These are phyloP conservation scores for Aphis craccivora DNA, from an alignment of 1,140 invertebrate species.

Conservation along the genomic window DNA sequence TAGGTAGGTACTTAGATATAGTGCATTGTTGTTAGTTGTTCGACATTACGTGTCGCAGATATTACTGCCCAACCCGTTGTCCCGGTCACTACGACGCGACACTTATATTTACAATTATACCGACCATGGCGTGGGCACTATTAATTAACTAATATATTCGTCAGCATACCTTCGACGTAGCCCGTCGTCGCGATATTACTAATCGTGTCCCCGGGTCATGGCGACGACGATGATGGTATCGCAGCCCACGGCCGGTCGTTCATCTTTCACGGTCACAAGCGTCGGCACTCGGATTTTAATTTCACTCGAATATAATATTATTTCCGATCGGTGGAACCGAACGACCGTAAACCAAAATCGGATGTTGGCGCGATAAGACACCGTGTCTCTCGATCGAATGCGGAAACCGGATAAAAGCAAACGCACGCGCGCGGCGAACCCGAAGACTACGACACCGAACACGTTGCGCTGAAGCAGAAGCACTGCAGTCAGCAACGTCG, in stretches of 20 bases:
- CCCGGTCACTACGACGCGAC: background rate
- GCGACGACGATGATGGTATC: background rate
- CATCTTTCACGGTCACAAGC: background rate
- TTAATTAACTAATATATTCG: background rate
- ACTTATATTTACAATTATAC: background rate
- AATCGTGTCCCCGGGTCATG: background rate
- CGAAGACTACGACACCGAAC: background rate
- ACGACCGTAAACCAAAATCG: background rate
- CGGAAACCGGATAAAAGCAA: background rate
- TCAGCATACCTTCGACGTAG: background rate
- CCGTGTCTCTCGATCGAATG: background rate
- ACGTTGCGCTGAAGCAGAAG: background rate
- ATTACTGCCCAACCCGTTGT: background rate
- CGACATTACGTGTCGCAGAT: background rate
- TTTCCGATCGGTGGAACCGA: background rate
- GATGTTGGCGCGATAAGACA: background rate
- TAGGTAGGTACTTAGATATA: too few species aligned
- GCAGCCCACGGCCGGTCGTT: background rate
- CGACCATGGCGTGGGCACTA: background rate
- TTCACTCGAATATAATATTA: background rate
- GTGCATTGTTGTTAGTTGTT: background rate
- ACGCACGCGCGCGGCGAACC: background rate
- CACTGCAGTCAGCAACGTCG: background rate
- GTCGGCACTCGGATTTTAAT: background rate
- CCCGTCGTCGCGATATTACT: background rate